Evolutionary conservation across 2,797 vertebrate species (phyloP).

Genomic region (Todus mexicanus): DNA sequence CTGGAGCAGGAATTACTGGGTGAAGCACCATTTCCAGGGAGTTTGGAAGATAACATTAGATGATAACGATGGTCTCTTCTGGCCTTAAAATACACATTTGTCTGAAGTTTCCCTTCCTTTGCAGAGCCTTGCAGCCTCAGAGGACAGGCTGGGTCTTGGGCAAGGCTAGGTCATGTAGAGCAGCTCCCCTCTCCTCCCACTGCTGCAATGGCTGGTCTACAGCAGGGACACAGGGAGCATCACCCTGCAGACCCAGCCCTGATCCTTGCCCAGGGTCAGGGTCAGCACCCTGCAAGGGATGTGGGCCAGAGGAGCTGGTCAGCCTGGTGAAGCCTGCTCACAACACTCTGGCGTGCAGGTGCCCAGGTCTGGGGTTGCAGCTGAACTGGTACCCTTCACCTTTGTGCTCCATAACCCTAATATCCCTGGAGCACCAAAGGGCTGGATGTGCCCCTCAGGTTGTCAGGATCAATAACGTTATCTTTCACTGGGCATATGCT

Average conservation of each 20-base stretch:
- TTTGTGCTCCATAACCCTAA: rapidly evolving
- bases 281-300: not conserved
- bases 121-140: too few relatives aligned
- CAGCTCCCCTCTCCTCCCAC: not conserved
- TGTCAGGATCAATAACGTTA: rapidly evolving
- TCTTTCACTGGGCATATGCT: not conserved
- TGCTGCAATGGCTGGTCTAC: rapidly evolving
- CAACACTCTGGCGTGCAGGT: rapidly evolving
- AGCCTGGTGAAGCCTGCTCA: not conserved
- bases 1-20: not conserved
- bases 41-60: not conserved
- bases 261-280: rapidly evolving
- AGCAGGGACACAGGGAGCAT: rapidly evolving
- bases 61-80: not conserved
- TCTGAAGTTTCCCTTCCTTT: not conserved
- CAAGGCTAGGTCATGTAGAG: not conserved
- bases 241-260: not conserved
- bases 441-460: not conserved
- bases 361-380: not conserved
- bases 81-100: not conserved
- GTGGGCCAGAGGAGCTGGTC: rapidly evolving
- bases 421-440: not conserved
- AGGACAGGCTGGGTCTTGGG: not conserved
- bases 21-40: not conserved
- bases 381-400: not conserved